phyloP scores from a whole-genome alignment of 1,140 invertebrate genomes.

The Agrypnia vestita region DNA sequence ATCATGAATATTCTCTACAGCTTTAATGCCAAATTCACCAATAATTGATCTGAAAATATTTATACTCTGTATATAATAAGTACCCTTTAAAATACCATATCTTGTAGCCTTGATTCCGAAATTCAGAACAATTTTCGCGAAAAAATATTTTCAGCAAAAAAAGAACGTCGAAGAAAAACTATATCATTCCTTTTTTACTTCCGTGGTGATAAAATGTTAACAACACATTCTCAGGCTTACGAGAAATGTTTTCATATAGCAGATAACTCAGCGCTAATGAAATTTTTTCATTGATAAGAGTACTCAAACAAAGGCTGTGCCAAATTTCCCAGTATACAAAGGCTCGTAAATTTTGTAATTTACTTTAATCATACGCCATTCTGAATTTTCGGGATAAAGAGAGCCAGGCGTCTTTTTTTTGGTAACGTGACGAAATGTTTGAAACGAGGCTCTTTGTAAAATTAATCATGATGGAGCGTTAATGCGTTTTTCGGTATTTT shows the following conservation, averaged over 20 bases:
- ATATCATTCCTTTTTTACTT: too few relatives aligned
- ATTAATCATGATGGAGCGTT: slow-evolving; percentile 24
- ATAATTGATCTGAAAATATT: too few relatives aligned
- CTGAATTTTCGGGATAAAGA: slow-evolving; percentile 31
- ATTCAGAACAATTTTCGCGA: too few relatives aligned
- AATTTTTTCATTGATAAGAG: slow-evolving; percentile 35
- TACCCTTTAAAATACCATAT: too few relatives aligned
- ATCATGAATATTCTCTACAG: too few relatives aligned
- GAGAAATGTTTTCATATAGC: slow-evolving; percentile 26
- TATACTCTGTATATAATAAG: too few relatives aligned
- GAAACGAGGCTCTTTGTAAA: slow-evolving; percentile 8
- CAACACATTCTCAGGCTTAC: slow-evolving; percentile 18
- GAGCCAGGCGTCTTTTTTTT: background rate
- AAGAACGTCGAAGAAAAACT: too few relatives aligned
- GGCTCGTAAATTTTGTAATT: slow-evolving; percentile 30
- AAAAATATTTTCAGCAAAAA: too few relatives aligned
- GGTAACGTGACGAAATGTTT: slow-evolving; percentile 31
- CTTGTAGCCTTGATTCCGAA: too few relatives aligned
- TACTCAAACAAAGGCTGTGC: slow-evolving; percentile 26
- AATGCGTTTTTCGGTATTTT: slow-evolving; percentile 1
- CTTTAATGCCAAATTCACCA: too few relatives aligned
- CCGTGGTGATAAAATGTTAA: background rate
- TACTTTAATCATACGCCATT: slow-evolving; percentile 32
- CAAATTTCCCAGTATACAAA: slow-evolving; percentile 23
- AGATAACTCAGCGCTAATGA: slow-evolving; percentile 34